Percentiles rank a stretch among this genome's conserved stretches.
phyloP scores from a whole-genome alignment of 2,888 invertebrate species.

The Ametastegia equiseti region DNA sequence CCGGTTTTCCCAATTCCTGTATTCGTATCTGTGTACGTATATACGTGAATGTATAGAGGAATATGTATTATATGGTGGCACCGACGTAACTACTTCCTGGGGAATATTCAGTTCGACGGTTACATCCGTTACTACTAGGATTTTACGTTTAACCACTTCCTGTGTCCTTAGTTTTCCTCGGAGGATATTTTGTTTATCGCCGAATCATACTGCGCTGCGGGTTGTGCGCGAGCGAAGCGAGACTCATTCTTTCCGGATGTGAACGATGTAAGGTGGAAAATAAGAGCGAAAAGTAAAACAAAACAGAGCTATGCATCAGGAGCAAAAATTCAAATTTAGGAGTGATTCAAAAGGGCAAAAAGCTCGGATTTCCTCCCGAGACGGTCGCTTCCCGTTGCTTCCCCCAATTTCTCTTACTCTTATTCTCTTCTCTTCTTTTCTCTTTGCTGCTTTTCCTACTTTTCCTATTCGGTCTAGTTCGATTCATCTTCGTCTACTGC shows the following conservation, averaged over 20 bases:
- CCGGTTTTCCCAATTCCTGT: not conserved
- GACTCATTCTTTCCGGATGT: constrained; percentile 17
- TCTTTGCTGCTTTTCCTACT: constrained; percentile 42
- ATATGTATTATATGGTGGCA: too few relatives aligned
- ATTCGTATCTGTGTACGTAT: not conserved
- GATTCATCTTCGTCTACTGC: constrained; percentile 44
- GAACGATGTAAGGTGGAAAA: constrained; percentile 16
- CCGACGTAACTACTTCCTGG: constrained; percentile 34
- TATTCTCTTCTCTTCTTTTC: constrained; percentile 24
- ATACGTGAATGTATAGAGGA: not conserved
- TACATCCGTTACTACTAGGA: constrained; percentile 43
- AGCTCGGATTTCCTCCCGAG: not conserved
- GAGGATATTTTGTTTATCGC: constrained; percentile 38
- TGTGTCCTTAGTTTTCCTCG: constrained; percentile 32
- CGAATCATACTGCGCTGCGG: constrained; percentile 8
- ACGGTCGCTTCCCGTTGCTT: not conserved
- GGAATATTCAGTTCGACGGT: constrained; percentile 38
- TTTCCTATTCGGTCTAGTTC: constrained; percentile 43
- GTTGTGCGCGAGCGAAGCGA: not conserved
- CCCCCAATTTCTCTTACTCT: constrained; percentile 1
- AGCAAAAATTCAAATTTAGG: constrained; percentile 42
- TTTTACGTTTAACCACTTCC: constrained; percentile 47
- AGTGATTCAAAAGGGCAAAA: constrained; percentile 40
- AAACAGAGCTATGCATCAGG: constrained; percentile 20
- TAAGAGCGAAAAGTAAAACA: constrained; percentile 21